phyloP scores from a whole-genome alignment of 1,140 invertebrate species.

The Drosophila triauraria region DNA sequence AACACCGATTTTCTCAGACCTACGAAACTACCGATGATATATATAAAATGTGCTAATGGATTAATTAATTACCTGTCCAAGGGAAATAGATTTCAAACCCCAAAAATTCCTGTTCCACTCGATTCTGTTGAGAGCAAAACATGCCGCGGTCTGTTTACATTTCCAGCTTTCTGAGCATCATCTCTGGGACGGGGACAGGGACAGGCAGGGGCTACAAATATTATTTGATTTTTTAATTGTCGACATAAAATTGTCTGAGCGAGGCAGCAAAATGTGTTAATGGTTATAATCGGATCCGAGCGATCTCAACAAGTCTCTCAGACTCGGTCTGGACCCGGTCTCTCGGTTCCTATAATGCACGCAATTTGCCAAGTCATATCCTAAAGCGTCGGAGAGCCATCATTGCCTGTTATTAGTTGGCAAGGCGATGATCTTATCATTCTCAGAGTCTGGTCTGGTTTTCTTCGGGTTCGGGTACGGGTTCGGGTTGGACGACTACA shows the following conservation, averaged over 20 bases:
- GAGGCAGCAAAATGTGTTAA: slow-evolving; percentile 76
- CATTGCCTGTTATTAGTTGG: slow-evolving; percentile 78
- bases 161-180: slow-evolving; percentile 32
- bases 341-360: slow-evolving; percentile 66
- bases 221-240: slow-evolving; percentile 81
- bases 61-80: slow-evolving; percentile 75
- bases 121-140: slow-evolving; percentile 33
- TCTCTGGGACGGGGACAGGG: slow-evolving; percentile 1
- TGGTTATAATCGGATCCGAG: slow-evolving; percentile 81
- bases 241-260: slow-evolving; percentile 49
- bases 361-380: slow-evolving; percentile 83
- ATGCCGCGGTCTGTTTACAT: slow-evolving; percentile 59
- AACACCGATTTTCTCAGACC: slow-evolving; percentile 14
- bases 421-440: slow-evolving; percentile 69
- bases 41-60: slow-evolving; percentile 61
- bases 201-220: slow-evolving; percentile 31
- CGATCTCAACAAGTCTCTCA: slow-evolving; percentile 49
- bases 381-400: slow-evolving; percentile 71
- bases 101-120: slow-evolving; percentile 37
- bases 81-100: slow-evolving; percentile 47
- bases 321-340: slow-evolving; percentile 14
- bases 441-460: slow-evolving; percentile 25
- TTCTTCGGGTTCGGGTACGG: slow-evolving; percentile 18
- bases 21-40: slow-evolving; percentile 38
- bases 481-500: slow-evolving; percentile 38